Evolutionary conservation across 2,888 invertebrate genomes (phyloP).

Genomic region (Maniola hyperantus): DNA sequence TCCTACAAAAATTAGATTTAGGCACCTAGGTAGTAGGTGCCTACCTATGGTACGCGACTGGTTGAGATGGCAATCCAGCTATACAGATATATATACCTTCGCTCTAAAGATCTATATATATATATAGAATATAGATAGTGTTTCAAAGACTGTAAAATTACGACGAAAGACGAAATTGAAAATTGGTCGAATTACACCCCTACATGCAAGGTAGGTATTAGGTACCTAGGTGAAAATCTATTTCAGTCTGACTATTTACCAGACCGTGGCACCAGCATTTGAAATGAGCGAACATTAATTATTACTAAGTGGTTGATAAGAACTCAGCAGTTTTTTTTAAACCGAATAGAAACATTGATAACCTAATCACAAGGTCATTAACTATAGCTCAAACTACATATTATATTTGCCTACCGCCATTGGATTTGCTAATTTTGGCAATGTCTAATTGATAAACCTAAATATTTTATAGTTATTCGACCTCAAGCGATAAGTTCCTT

Average conservation of each 20-base stretch:
- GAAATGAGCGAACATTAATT: constrained; percentile 13
- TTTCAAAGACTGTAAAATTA: no score
- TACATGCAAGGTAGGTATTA: neutral
- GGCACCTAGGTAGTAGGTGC: no score
- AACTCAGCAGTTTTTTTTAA: neutral
- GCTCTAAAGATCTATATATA: no score
- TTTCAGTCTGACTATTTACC: constrained; percentile 1
- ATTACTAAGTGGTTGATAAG: neutral
- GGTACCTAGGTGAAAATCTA: constrained; percentile 7
- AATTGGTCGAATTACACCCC: neutral
- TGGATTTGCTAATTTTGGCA: neutral
- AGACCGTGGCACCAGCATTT: constrained; percentile 2
- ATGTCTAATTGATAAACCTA: no score
- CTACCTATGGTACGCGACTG: no score
- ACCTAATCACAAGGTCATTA: constrained; percentile 19
- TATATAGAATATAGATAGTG: no score
- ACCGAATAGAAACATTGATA: constrained; percentile 18
- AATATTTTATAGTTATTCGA: no score
- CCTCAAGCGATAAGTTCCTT: no score
- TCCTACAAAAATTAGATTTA: no score
- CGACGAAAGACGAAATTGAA: neutral
- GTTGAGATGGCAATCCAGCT: no score
- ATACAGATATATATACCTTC: no score
- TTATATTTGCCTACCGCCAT: neutral
- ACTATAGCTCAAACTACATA: no score